Evolutionary conservation across 92 coral and sea anemone genomes (phyloP), one percentile per base, ranked within the genome.

Genomic region (Virgularia gustaviana): DNA sequence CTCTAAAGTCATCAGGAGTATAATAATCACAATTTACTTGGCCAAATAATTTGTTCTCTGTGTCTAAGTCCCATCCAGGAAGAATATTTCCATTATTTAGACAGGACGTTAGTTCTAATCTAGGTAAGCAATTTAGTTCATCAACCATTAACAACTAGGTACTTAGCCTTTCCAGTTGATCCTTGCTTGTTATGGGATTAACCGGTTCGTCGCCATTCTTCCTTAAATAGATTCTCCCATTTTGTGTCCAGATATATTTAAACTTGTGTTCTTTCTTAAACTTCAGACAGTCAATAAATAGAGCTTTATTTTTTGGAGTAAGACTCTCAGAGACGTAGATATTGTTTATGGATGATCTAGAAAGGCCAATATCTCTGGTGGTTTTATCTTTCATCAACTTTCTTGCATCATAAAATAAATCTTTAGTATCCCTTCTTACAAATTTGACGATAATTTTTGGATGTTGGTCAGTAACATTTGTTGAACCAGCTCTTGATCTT

Each of bases 361-460:
- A 31, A 10, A 23, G 35, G 5, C 66, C 66, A 59, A 59, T 39
- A 59, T 59, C 66, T 15, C 20, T 36, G 13, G 66, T 59, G 11
- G 66, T 59, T 10, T 31, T 33, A 43, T n/a, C 7, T 10, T 25
- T 30, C 13, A 59, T 12, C 3, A 12, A 6, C 12, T 33, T 33
- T 33, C 66, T 59, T 4, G 41, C 42, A 12, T 43, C 9, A 20
- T 59, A 59, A 20, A 59, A 59, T 9, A 9, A 4, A 9, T 59
- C 42, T 59, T 59, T 59, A 10, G 13, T 19, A 20, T 31, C 66
- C 3, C 66, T 15, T 10, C 66, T n/a, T 19, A 59, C 42, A 33
- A 59, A 59, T 20, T 59, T 59, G n/a, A 59, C 66, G 35, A 59
- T 59, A 20, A 59, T 59, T 33, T 7, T 15, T 2, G 66, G 43